Evolutionary conservation across 2,888 invertebrate species (phyloP).

Genomic region (Caenorhabditis sp.): DNA sequence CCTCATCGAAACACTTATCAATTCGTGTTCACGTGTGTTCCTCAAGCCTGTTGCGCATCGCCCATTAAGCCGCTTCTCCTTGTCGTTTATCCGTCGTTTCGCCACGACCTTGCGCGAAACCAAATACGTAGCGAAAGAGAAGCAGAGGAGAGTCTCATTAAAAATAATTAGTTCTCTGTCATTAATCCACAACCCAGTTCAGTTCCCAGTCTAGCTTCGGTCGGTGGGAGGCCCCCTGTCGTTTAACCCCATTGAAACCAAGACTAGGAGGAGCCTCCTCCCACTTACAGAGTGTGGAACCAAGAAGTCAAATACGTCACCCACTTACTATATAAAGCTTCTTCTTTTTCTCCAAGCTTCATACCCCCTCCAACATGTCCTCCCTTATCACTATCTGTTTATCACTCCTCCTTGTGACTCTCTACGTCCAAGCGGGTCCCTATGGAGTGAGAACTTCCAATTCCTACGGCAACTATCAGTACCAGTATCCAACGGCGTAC

Average conservation of each 20-base stretch:
- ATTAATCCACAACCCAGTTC: constrained; percentile 21
- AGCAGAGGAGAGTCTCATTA: background rate
- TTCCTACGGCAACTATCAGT: constrained; percentile 10
- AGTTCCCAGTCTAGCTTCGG: background rate
- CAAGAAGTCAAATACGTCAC: constrained; percentile 38
- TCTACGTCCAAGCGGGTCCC: constrained; percentile 18
- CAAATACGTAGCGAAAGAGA: constrained; percentile 26
- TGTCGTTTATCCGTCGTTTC: background rate
- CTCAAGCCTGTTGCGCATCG: background rate
- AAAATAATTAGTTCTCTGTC: constrained; percentile 2
- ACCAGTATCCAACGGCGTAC: constrained; percentile 23
- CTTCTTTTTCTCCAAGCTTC: background rate
- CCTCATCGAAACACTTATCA: constrained; percentile 1
- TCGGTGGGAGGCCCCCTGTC: background rate
- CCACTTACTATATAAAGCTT: constrained; percentile 3
- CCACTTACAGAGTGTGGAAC: background rate
- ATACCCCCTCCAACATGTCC: constrained; percentile 3
- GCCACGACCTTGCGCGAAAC: constrained; percentile 18
- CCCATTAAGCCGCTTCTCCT: constrained; percentile 6
- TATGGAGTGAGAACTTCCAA: constrained; percentile 10
- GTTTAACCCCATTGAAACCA: background rate
- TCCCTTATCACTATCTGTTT: constrained; percentile 3
- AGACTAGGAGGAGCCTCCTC: constrained; percentile 1
- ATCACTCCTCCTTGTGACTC: constrained; percentile 2
- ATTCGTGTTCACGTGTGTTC: background rate